phyloP scores from a whole-genome alignment of 2,797 vertebrate species.

The Pangasius macronema region DNA sequence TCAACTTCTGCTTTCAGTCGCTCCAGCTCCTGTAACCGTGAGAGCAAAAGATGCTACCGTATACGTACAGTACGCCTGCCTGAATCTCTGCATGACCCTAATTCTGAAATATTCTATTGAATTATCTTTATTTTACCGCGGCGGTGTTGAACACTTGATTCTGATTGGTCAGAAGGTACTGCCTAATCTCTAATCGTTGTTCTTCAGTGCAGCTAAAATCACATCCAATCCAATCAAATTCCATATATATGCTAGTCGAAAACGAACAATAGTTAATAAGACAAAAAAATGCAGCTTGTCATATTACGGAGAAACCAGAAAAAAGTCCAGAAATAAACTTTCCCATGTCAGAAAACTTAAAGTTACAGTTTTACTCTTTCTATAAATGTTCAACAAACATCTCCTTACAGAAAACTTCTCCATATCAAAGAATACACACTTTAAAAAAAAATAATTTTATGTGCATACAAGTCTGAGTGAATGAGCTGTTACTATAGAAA shows the following conservation, averaged over 20 bases:
- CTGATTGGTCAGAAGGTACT: neutral
- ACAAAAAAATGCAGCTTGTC: too few relatives aligned
- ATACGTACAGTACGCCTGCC: neutral
- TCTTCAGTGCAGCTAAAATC: neutral
- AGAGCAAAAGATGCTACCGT: neutral
- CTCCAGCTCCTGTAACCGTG: constrained; percentile 87
- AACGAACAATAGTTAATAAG: neutral
- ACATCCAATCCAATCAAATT: neutral
- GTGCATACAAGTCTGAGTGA: neutral
- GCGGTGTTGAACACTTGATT: neutral
- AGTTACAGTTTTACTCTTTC: neutral
- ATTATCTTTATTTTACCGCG: neutral
- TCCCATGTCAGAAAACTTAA: neutral
- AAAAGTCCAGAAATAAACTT: neutral
- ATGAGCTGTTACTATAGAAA: neutral
- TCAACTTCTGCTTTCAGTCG: constrained; percentile 89
- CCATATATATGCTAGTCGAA: neutral
- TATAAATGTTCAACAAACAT: neutral
- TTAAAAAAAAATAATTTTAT: neutral
- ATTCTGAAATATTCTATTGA: neutral
- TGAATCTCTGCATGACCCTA: neutral
- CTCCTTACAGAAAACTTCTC: neutral
- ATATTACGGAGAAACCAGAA: too few relatives aligned
- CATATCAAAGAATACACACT: neutral
- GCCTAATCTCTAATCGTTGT: neutral